Percentiles rank a stretch among this genome's conserved stretches.
Evolutionary conservation across 2,888 invertebrate species (phyloP).

Genomic region (Hypolimnas misippus): DNA sequence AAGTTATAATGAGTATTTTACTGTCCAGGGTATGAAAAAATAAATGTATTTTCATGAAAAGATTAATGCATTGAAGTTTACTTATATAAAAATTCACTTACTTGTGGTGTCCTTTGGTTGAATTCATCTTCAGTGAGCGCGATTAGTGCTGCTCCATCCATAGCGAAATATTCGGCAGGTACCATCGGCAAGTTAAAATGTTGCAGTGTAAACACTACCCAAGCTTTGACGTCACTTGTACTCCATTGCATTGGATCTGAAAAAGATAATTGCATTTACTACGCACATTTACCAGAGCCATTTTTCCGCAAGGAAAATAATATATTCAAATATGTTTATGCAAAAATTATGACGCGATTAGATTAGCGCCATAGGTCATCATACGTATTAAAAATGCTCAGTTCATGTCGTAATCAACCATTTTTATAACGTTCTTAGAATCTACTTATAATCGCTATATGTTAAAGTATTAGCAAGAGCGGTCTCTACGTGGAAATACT

Average conservation of each 20-base stretch:
- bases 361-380: constrained; percentile 53
- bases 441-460: constrained; percentile 65
- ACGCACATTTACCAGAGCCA: neutral
- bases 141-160: constrained; percentile 90
- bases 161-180: constrained; percentile 89
- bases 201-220: constrained; percentile 94
- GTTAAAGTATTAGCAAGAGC: constrained; percentile 56
- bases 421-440: constrained; percentile 66
- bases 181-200: constrained; percentile 91
- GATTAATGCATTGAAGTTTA: too few species aligned
- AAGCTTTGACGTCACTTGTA: constrained; percentile 91
- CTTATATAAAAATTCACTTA: constrained; percentile 64
- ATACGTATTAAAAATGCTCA: constrained; percentile 50
- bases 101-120: constrained; percentile 91
- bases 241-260: constrained; percentile 96
- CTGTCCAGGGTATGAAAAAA: too few species aligned
- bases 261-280: neutral
- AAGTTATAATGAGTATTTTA: too few species aligned
- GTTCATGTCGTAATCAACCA: constrained; percentile 71
- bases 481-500: constrained; percentile 60
- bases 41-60: too few species aligned
- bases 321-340: constrained; percentile 18
- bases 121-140: constrained; percentile 94
- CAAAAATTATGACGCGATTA: constrained; percentile 34
- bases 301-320: neutral